These are phyloP conservation scores for Nasonia longicornis DNA, from an alignment of 1,140 invertebrate species.

Conservation along the genomic window DNA sequence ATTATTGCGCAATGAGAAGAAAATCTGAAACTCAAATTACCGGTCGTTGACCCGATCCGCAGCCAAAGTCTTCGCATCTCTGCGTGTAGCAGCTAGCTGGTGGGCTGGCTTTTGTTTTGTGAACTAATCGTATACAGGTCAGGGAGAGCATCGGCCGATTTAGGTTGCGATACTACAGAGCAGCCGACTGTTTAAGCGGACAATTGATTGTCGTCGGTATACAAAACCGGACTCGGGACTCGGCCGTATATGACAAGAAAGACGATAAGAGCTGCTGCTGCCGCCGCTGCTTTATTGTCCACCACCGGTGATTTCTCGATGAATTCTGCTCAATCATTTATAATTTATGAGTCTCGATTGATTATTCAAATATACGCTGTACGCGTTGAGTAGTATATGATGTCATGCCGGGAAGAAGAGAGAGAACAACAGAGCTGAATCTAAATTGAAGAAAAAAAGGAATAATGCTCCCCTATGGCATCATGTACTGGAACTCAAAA, in stretches of 20 bases:
- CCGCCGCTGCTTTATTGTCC: background rate
- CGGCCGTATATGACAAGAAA: slow-evolving; percentile 42
- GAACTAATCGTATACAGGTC: slow-evolving; percentile 56
- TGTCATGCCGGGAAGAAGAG: slow-evolving; percentile 16
- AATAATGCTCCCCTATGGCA: background rate
- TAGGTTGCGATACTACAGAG: slow-evolving; percentile 54
- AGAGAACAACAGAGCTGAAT: slow-evolving; percentile 21
- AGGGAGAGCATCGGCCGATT: slow-evolving; percentile 58
- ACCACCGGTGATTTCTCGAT: slow-evolving; percentile 17
- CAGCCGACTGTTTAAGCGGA: slow-evolving; percentile 59
- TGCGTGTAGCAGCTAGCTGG: background rate
- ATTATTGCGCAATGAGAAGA: background rate
- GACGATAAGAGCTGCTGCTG: slow-evolving; percentile 17
- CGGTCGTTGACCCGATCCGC: slow-evolving; percentile 25
- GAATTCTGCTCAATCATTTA: slow-evolving; percentile 35
- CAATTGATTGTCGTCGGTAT: slow-evolving; percentile 66
- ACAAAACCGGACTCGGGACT: slow-evolving; percentile 57
- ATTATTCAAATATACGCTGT: slow-evolving; percentile 39
- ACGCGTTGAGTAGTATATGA: slow-evolving; percentile 25
- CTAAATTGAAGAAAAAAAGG: slow-evolving; percentile 27
- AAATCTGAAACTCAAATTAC: slow-evolving; percentile 27
- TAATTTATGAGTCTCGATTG: slow-evolving; percentile 35
- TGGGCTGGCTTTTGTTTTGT: slow-evolving; percentile 55
- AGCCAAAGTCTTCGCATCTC: slow-evolving; percentile 18
- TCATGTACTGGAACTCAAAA: slow-evolving; percentile 6